Evolutionary conservation across 2,113 vertebrate species (phyloP), one percentile per base, ranked within the genome.

Genomic region (Anguilla japonica): DNA sequence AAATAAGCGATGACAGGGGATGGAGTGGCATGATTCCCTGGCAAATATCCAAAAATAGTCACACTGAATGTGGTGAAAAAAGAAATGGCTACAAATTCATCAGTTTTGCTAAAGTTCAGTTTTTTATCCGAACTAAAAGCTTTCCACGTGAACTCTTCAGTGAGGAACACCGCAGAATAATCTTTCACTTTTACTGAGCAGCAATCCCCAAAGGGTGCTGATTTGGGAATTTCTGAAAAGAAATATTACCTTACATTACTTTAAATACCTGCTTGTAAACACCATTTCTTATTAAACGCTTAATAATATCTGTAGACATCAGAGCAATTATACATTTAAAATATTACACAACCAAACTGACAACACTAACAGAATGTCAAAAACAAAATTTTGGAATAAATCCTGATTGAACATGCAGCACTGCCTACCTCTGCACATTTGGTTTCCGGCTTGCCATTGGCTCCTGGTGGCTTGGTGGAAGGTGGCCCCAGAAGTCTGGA

Each of bases 401-500:
- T 34, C n/a, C 16, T 40, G 79, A 75, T 34, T 75, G 71, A 75
- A 26, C 71, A 29, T 34, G n/a, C 11, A 75, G 71, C 26, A 34
- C 8, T 6, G 11, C 26, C 26, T 95, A 99, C 98, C 97, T 98
- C 90, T 98, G 98, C 56, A 97, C 43, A 39, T 96, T 95, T 3
- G 90, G 87, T 87, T 91, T 96, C 89, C 97, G 96, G 34, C 95
- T 93, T 81, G 95, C 22, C 94, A 97, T 91, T 6, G 93, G 87
- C 83, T 97, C 96, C 50, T 89, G 88, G 86, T 86, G 87, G 15
- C 88, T 86, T n/a, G 93, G 95, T 2, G 97, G 90, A 11, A 92
- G 88, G 53, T 99, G 97, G 50, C 98, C 98, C 98, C 98, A 99
- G 90, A 98, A 96, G 91, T 99, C 98, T 0, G 98, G 97, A 89